Percentiles rank a stretch among this genome's conserved stretches.
Evolutionary conservation across 2,888 invertebrate species (phyloP).

Genomic region (Agrypnus murinus): DNA sequence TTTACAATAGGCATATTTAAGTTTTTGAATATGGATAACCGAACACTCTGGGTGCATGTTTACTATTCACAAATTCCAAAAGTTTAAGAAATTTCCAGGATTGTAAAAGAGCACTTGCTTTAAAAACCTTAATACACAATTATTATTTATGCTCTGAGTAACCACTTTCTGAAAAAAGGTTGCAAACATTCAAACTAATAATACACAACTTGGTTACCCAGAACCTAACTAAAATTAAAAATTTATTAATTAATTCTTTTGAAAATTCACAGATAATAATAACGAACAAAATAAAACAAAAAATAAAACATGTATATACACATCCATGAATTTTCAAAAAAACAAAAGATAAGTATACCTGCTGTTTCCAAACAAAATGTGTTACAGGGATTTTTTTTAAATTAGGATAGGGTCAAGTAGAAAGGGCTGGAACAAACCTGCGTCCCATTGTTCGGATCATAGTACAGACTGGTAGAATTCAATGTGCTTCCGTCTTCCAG

Average conservation of each 20-base stretch:
- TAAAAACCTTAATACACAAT: no score
- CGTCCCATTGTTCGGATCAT: constrained; percentile 69
- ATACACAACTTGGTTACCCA: constrained; percentile 6
- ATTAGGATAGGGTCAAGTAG: constrained; percentile 59
- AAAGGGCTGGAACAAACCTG: constrained; percentile 70
- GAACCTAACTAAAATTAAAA: constrained; percentile 16
- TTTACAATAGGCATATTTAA: no score
- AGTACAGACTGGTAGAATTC: constrained; percentile 68
- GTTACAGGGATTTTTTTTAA: constrained; percentile 45
- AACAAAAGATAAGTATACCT: constrained; percentile 41
- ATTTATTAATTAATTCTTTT: constrained; percentile 28
- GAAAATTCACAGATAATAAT: constrained; percentile 27
- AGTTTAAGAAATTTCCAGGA: no score
- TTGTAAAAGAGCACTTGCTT: no score
- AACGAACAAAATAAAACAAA: neutral
- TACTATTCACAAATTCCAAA: no score
- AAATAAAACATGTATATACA: neutral
- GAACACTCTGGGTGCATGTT: no score
- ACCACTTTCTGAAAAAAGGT: no score
- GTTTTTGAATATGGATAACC: no score
- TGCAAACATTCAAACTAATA: no score
- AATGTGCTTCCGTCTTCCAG: constrained; percentile 70
- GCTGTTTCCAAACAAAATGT: constrained; percentile 47
- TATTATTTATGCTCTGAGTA: no score
- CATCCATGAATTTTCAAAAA: constrained; percentile 37